Evolutionary conservation across 2,113 vertebrate genomes (phyloP), one percentile per base, ranked within the genome.

Genomic region (Ornithorhynchus anatinus): DNA sequence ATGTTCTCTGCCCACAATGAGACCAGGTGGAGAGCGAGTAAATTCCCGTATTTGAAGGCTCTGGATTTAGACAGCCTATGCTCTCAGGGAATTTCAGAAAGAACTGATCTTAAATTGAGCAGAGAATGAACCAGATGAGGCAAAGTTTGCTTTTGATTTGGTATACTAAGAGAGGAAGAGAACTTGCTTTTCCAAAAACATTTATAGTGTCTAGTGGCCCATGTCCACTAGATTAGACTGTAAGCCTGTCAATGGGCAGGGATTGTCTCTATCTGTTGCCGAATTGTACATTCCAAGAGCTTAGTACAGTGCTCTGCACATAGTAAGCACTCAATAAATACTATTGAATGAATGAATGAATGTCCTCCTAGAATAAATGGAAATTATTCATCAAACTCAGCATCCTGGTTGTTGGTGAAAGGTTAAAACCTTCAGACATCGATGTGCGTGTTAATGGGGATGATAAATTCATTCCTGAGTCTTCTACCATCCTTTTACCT

Each of bases 401-500:
- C 75, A 79, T n/a, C 62, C 66, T 79, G 69, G 56, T 81, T 58
- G 40, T 20, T 72, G 59, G 17, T 77, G 66, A 83, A 81, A 77
- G 77, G 70, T 52, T 61, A 47, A 64, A 59, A 40, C 63, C 50
- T 43, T 52, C 37, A 59, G 22, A 68, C 57, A 74, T n/a, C n/a
- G 13, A 37, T 17, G 14, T n/a, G 44, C 19, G 42, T 43, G 6
- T n/a, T 51, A 56, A 25, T 23, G 8, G 35, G 5, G 22, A 59
- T 43, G 40, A 76, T 32, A n/a, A n/a, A n/a, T n/a, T n/a, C n/a
- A n/a, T n/a, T n/a, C n/a, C n/a, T n/a, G n/a, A n/a, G n/a, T n/a
- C n/a, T n/a, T n/a, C n/a, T n/a, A n/a, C n/a, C n/a, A n/a, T n/a
- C n/a, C n/a, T n/a, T n/a, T n/a, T n/a, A n/a, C n/a, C n/a, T n/a